These are phyloP conservation scores for Iselma pallidipennis DNA, from an alignment of 2,888 invertebrate species.

Conservation along the genomic window DNA sequence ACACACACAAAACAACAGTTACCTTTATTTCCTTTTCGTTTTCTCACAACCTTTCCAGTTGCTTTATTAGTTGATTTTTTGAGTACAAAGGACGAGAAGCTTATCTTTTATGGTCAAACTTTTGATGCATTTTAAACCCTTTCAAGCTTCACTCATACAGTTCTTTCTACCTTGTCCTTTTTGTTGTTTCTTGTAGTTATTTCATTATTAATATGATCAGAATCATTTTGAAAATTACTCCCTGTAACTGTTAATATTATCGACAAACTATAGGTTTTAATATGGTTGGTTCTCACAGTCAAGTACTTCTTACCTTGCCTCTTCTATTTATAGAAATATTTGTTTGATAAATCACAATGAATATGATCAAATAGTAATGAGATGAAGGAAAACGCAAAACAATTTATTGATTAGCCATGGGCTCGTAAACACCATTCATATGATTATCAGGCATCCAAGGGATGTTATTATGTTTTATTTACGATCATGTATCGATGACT, in stretches of 20 bases:
- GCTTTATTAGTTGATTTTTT: neutral
- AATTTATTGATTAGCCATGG: constrained; percentile 28
- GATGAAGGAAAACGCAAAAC: constrained; percentile 11
- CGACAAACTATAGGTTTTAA: neutral
- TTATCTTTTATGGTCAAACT: neutral
- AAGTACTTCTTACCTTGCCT: neutral
- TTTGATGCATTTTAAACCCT: neutral
- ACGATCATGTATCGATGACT: constrained; percentile 44
- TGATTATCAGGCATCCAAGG: constrained; percentile 37
- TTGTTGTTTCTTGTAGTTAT: neutral
- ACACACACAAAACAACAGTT: too few species aligned
- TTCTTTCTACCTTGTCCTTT: neutral
- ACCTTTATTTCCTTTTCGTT: too few species aligned
- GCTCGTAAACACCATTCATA: constrained; percentile 26
- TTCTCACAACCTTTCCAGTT: too few species aligned
- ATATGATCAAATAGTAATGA: constrained; percentile 1
- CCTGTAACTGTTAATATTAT: neutral
- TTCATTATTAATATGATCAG: neutral
- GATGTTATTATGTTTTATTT: constrained; percentile 45
- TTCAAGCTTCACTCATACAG: too few species aligned
- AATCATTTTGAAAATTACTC: neutral
- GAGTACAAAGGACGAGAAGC: neutral
- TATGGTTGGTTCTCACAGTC: neutral
- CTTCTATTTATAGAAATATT: neutral
- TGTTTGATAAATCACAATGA: constrained; percentile 1